Conservation (phyloP, 64 coral and sea anemone species). For the Pocillopora damicornis region DNA sequence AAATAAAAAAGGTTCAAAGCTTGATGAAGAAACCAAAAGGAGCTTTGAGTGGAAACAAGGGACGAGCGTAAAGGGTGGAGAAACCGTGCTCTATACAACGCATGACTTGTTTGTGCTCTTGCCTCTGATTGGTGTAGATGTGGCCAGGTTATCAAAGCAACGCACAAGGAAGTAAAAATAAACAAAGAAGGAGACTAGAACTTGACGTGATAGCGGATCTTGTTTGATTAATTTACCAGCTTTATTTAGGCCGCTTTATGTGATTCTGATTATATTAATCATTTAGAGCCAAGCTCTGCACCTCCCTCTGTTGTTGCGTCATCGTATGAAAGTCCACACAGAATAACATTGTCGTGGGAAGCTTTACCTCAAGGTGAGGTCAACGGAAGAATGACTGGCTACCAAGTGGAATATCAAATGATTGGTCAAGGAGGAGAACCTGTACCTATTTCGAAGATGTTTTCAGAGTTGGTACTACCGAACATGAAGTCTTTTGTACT, state of each 20-base stretch:
- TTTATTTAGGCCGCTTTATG: no score
- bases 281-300: background rate
- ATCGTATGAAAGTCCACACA: background rate
- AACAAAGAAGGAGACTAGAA: no score
- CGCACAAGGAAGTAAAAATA: no score
- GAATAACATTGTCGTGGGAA: background rate
- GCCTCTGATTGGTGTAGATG: no score
- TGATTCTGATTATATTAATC: background rate
- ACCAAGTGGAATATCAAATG: background rate
- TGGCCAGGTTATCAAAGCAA: no score
- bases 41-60: no score
- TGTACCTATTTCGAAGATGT: background rate
- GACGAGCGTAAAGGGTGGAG: no score
- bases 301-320: background rate
- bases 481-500: background rate
- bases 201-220: no score
- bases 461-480: background rate
- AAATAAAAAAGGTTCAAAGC: background rate
- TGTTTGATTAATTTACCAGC: no score
- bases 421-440: background rate
- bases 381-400: background rate
- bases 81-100: no score
- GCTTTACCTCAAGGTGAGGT: background rate
- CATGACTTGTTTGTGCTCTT: no score
- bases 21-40: no score